A percentile compares a stretch with the other conserved stretches of the same genome.
Evolutionary conservation across 2,113 vertebrate genomes (phyloP).

Genomic region (Tragelaphus scriptus): DNA sequence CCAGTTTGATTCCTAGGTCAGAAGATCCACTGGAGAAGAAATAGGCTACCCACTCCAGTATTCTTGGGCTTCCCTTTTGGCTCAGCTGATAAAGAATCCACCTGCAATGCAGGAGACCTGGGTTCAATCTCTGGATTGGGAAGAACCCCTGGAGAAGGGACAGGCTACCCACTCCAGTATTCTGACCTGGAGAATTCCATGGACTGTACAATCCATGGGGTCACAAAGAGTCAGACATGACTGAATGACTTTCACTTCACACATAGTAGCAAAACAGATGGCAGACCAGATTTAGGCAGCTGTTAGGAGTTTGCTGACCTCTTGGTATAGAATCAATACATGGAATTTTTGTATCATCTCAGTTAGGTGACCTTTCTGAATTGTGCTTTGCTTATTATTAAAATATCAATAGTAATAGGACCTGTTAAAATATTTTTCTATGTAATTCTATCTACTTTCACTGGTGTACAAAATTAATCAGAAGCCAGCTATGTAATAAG

Average conservation of each 20-base stretch:
- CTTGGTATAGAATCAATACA: not conserved
- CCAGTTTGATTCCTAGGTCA: not conserved
- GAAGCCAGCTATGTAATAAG: not conserved
- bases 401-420: not conserved
- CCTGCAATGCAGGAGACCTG: not conserved
- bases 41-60: not conserved
- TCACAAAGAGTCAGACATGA: not conserved
- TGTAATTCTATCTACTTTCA: not conserved
- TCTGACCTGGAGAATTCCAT: not conserved
- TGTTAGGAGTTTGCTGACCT: not conserved
- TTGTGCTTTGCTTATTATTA: not conserved
- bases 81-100: not conserved
- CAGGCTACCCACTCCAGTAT: not conserved
- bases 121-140: not conserved
- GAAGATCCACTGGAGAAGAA: not conserved
- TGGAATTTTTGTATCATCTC: not conserved
- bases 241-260: not conserved
- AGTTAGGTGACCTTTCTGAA: not conserved
- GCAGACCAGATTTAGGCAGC: not conserved
- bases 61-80: not conserved
- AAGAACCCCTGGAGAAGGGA: not conserved
- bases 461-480: not conserved
- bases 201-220: not conserved
- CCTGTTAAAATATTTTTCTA: not conserved
- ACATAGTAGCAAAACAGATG: not conserved